phyloP scores from a whole-genome alignment of 53 echinoderm and acorn worm genomes.

The Antedon mediterranea region DNA sequence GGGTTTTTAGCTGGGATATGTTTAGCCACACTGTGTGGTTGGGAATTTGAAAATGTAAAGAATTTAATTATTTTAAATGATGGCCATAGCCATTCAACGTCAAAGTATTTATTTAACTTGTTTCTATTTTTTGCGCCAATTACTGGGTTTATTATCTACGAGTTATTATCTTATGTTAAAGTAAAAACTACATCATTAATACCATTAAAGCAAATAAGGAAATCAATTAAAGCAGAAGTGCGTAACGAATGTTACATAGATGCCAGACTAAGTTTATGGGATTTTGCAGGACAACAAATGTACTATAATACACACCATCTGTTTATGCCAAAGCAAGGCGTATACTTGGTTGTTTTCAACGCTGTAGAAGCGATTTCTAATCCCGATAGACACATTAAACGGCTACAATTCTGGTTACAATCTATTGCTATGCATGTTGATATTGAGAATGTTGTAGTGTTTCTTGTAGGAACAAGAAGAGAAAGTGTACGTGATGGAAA shows the following conservation, averaged over 20 bases:
- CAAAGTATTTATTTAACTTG: neutral
- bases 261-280: constrained; percentile 6
- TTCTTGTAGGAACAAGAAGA: constrained; percentile 2
- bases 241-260: neutral
- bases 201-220: neutral
- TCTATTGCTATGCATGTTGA: neutral
- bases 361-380: neutral
- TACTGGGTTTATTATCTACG: neutral
- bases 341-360: neutral
- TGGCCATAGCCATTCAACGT: neutral
- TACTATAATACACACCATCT: neutral
- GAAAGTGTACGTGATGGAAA: neutral
- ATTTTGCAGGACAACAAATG: neutral
- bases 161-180: neutral
- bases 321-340: neutral
- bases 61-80: neutral
- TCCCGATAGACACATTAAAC: neutral
- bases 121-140: neutral
- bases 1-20: neutral
- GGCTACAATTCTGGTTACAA: neutral
- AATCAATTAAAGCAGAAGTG: neutral
- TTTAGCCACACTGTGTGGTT: neutral
- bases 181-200: neutral
- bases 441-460: neutral
- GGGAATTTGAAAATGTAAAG: neutral